Conservation (phyloP, 2,888 invertebrate species). For the Eledona agricola region DNA sequence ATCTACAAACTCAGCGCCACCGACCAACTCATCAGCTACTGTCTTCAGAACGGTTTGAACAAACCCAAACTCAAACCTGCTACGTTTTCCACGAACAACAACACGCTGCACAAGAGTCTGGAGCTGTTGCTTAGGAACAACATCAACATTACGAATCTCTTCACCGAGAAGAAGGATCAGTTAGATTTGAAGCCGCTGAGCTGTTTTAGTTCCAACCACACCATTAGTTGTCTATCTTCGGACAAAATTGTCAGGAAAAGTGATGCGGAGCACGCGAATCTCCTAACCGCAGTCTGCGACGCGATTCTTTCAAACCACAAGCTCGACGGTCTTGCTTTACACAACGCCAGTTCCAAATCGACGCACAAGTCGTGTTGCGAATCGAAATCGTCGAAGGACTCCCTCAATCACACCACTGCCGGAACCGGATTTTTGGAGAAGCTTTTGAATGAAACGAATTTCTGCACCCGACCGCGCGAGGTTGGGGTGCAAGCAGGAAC, state of each 20-base stretch:
- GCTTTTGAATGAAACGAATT: constrained; percentile 10
- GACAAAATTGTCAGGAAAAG: constrained; percentile 2
- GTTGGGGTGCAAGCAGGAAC: constrained; percentile 9
- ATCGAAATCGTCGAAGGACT: constrained; percentile 1
- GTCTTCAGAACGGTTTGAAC: not conserved
- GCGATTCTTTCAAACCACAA: constrained; percentile 22
- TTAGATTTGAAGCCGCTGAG: not conserved
- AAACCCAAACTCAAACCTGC: constrained; percentile 5
- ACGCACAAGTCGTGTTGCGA: too few species aligned
- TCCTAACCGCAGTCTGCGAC: constrained; percentile 28
- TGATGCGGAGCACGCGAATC: constrained; percentile 18
- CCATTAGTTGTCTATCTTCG: constrained; percentile 7
- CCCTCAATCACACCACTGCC: not conserved
- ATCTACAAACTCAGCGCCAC: not conserved
- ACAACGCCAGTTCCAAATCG: constrained; percentile 5
- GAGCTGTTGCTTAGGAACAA: constrained; percentile 21
- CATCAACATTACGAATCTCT: constrained; percentile 22
- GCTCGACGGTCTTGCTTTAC: too few species aligned
- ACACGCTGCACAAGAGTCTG: constrained; percentile 12
- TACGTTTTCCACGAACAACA: constrained; percentile 1
- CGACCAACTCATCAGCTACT: constrained; percentile 9
- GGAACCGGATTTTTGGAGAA: constrained; percentile 2
- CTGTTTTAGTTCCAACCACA: not conserved
- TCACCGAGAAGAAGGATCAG: constrained; percentile 7
- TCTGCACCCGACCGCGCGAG: too few species aligned